These are phyloP conservation scores for Isaurus tuberculatus DNA, from an alignment of 92 coral and sea anemone genomes.

Conservation along the genomic window DNA sequence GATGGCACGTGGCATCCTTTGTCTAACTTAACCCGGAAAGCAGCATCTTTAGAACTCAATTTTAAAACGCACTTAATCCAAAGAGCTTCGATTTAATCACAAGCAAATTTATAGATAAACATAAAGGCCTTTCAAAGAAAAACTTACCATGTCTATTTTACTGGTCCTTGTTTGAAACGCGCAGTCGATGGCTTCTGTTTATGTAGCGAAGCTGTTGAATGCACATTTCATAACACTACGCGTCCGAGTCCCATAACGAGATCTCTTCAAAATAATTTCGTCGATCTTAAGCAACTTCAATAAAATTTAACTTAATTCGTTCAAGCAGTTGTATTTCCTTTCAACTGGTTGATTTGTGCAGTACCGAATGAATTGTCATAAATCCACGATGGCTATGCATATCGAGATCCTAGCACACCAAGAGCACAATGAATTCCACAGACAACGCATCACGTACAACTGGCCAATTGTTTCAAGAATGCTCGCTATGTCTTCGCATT, in stretches of 20 bases:
- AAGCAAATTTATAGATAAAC: constrained; percentile 20
- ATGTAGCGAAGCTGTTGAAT: constrained; percentile 22
- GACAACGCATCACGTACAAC: constrained; percentile 50
- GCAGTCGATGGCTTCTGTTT: constrained; percentile 49
- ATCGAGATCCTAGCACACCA: constrained; percentile 27
- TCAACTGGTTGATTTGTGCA: constrained; percentile 19
- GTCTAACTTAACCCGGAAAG: constrained; percentile 34
- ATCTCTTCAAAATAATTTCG: not conserved
- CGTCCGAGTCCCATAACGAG: constrained; percentile 41
- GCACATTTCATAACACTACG: constrained; percentile 29
- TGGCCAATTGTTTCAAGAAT: constrained; percentile 82
- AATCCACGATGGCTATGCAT: constrained; percentile 51
- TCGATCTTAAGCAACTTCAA: not conserved
- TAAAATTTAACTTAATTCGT: not conserved
- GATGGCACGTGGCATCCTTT: constrained; percentile 36
- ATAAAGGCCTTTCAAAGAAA: constrained; percentile 26
- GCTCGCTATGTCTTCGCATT: constrained; percentile 79
- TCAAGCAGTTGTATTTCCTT: not conserved
- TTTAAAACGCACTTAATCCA: constrained; percentile 29
- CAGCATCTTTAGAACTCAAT: constrained; percentile 22
- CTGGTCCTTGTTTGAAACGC: constrained; percentile 55
- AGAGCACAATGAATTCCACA: constrained; percentile 76
- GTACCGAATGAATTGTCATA: constrained; percentile 3
- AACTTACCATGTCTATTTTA: constrained; percentile 40
- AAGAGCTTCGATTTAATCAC: constrained; percentile 12